These are phyloP conservation scores for Leptobrachium ailaonicum DNA, from an alignment of 2,113 vertebrate species.

Conservation along the genomic window DNA sequence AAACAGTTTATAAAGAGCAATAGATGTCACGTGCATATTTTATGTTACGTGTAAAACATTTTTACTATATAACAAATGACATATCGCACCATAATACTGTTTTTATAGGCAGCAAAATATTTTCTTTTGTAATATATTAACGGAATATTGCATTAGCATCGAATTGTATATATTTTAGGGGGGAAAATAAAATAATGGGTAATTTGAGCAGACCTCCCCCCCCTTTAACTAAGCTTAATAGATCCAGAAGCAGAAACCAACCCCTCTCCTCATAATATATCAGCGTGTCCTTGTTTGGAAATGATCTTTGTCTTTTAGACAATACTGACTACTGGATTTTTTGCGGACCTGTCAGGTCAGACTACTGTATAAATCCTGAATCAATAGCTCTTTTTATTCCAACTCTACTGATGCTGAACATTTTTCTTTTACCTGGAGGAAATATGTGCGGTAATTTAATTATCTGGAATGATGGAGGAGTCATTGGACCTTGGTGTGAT, in stretches of 20 bases:
- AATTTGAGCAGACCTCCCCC: background rate
- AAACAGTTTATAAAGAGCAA: no score
- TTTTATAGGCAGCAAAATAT: background rate
- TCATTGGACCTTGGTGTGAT: slow-evolving; percentile 38
- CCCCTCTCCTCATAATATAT: slow-evolving; percentile 24
- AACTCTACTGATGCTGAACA: slow-evolving; percentile 41
- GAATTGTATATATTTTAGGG: background rate
- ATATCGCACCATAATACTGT: background rate
- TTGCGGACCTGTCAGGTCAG: slow-evolving; percentile 23
- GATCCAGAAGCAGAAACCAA: slow-evolving; percentile 11
- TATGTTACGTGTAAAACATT: background rate
- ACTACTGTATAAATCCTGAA: slow-evolving; percentile 41
- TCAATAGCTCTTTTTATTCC: slow-evolving; percentile 47
- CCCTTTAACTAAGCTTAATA: slow-evolving; percentile 4
- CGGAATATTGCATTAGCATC: background rate
- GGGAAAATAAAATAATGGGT: background rate
- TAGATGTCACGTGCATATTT: no score
- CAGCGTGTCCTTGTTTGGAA: slow-evolving; percentile 46
- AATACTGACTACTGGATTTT: slow-evolving; percentile 47
- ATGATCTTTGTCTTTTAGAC: slow-evolving; percentile 37
- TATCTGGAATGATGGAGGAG: slow-evolving; percentile 42
- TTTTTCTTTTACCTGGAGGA: slow-evolving; percentile 45
- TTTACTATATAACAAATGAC: background rate
- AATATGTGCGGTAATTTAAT: slow-evolving; percentile 48
- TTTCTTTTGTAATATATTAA: background rate